Conservation (phyloP, 2,888 invertebrate species). For the Blastobasis adustella region DNA sequence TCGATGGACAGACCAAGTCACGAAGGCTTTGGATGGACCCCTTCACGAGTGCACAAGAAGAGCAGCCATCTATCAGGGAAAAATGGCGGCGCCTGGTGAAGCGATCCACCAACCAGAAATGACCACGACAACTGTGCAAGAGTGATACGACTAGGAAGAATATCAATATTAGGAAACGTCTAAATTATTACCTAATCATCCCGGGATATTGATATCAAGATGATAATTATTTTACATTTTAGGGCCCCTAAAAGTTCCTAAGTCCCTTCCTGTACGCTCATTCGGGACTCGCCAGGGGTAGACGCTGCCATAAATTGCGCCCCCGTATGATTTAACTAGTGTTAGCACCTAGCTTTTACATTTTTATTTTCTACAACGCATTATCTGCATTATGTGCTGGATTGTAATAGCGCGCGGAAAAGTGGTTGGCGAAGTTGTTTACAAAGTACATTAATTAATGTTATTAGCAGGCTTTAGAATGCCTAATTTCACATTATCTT, state of each 20-base stretch:
- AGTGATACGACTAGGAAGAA: not conserved
- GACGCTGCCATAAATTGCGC: slow-evolving; percentile 27
- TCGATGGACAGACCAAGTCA: not conserved
- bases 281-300: too few species aligned
- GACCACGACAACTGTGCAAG: not conserved
- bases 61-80: not conserved
- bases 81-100: too few species aligned
- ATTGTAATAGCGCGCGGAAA: slow-evolving; percentile 27
- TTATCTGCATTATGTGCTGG: slow-evolving; percentile 44
- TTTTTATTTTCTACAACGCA: slow-evolving; percentile 34
- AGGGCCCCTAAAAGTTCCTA: too few species aligned
- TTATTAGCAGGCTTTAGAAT: too few species aligned
- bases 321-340: slow-evolving; percentile 38
- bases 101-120: not conserved
- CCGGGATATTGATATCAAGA: too few species aligned
- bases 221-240: too few species aligned
- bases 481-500: too few species aligned
- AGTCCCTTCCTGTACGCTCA: too few species aligned
- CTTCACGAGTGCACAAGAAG: not conserved
- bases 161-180: too few species aligned
- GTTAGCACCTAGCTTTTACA: slow-evolving; percentile 43
- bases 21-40: too few species aligned
- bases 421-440: slow-evolving; percentile 9
- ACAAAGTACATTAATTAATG: too few species aligned
- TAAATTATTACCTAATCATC: too few species aligned